Evolutionary conservation across 2,113 vertebrate species (phyloP).

Genomic region (Lagenorhynchus albirostris): DNA sequence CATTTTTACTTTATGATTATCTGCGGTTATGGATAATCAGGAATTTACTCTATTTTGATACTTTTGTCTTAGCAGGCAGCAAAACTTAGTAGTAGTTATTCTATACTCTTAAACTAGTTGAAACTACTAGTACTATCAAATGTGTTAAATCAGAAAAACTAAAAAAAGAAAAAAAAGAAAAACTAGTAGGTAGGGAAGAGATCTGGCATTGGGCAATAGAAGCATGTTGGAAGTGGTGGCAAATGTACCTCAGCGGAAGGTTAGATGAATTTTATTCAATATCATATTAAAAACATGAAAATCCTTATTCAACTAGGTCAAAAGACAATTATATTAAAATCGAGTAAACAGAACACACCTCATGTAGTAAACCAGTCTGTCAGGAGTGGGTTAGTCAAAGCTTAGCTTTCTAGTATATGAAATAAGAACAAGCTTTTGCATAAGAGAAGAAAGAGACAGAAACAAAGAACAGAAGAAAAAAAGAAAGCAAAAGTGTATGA

Average conservation of each 20-base stretch:
- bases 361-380: not conserved
- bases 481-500: slow-evolving; percentile 18
- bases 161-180: not conserved
- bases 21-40: not conserved
- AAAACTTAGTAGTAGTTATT: not conserved
- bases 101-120: not conserved
- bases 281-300: slow-evolving; percentile 19
- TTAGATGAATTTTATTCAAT: slow-evolving; percentile 36
- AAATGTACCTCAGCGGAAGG: not conserved
- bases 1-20: not conserved
- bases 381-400: not conserved
- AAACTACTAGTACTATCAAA: not conserved
- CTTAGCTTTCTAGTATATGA: not conserved
- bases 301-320: not conserved
- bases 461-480: not conserved
- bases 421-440: not conserved
- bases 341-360: not conserved
- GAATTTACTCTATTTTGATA: not conserved
- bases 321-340: slow-evolving; percentile 24
- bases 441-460: not conserved
- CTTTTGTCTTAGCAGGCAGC: not conserved
- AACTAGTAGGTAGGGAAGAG: not conserved
- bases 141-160: not conserved
- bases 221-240: not conserved
- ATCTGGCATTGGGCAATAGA: not conserved